Percentiles rank a stretch among this genome's conserved stretches.
phyloP scores from a whole-genome alignment of 2,888 invertebrate species.

The Ornithoptera alexandrae region DNA sequence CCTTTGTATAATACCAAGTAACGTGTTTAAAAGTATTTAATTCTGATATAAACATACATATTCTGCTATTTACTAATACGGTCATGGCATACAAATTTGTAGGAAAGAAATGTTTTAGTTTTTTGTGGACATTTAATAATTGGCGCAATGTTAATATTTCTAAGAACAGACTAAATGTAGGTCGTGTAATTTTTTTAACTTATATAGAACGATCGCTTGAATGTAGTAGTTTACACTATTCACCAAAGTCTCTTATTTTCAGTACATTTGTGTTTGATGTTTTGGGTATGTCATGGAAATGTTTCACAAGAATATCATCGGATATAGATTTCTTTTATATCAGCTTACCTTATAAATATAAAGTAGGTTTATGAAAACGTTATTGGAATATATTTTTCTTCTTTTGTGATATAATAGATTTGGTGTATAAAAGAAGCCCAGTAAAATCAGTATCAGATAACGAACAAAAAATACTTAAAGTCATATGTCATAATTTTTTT shows the following conservation, averaged over 20 bases:
- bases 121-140: constrained; percentile 4
- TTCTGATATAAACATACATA: neutral
- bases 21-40: neutral
- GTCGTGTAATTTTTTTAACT: constrained; percentile 11
- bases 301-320: neutral
- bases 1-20: neutral
- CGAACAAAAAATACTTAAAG: too few relatives aligned
- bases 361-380: neutral
- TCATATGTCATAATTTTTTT: too few relatives aligned
- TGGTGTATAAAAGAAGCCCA: neutral
- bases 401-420: neutral
- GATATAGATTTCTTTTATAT: neutral
- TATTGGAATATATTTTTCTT: neutral
- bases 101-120: neutral
- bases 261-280: neutral
- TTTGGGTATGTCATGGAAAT: neutral
- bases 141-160: constrained; percentile 1
- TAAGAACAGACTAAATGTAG: constrained; percentile 6
- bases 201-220: neutral
- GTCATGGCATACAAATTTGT: neutral
- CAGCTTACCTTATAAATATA: neutral
- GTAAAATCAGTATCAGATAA: neutral
- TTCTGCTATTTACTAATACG: neutral
- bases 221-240: constrained; percentile 3
- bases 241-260: neutral